Evolutionary conservation across 2,888 invertebrate species (phyloP), one percentile per base, ranked within the genome.

Genomic region (Scrobipalpa costella): DNA sequence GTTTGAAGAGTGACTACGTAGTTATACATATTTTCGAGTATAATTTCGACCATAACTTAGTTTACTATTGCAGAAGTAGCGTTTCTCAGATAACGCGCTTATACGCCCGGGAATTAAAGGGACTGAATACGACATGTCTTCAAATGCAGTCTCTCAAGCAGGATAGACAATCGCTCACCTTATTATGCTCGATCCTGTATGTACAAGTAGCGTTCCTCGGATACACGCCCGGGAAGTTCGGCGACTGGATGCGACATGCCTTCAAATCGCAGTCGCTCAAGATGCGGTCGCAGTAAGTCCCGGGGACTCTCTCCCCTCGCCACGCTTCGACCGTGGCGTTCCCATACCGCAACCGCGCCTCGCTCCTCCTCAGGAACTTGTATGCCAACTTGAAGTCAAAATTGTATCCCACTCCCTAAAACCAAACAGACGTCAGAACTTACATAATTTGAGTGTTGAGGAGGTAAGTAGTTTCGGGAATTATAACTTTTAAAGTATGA

Each of bases 151-250:
- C n/a, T n/a, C n/a, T n/a, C n/a, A n/a, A n/a, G n/a, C n/a, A n/a
- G n/a, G n/a, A n/a, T n/a, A n/a, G 15, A 44, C 44, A 38, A 38
- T 40, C 15, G 36, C 75, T 80, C 72, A 92, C 92, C 89, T 92
- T 92, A 65, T 91, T 92, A 74, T 93, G 93, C 82, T 93, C 94
- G 66, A 95, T 93, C 73, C 94, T 93, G 90, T 95, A 96, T 81
- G 95, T 94, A 85, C 96, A 96, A 72, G 96, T 96, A 67, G 97
- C 95, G 84, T 97, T 97, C 66, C 97, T 92, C 6, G 97, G 97
- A 86, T 97, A 98, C 70, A 96, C 94, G 62, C 97, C 97, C 11
- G 97, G 97, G 85, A 96, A 97, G 92, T 98, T 98, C 11, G 97
- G 98, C 27, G 97, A 97, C 86, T 96, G 96, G 67, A 96, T 94